Base-by-base conservation (phyloP, 2,888 invertebrate genomes). In the Stramonita haemastoma region DNA sequence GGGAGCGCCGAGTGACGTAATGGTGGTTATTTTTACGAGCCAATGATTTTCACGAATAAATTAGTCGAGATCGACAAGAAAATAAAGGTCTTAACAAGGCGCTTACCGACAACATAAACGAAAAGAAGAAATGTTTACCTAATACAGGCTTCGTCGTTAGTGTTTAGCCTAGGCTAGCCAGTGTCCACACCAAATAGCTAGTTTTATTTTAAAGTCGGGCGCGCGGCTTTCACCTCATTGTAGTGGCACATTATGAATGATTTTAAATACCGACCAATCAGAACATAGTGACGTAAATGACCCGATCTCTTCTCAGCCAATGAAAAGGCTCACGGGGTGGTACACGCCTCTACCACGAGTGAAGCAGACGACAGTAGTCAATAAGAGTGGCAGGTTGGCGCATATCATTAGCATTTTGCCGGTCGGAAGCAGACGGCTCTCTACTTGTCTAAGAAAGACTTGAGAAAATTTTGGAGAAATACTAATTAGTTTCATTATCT, bases 371-470 rank as follows among this genome's bases (percentile, higher is more conserved):
- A 34, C 8, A 15, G 66, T 6, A 86, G 34, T 86, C 60, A 66
- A 86, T 60, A 86, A 66, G 17, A 29, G 29, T 57, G 57, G 86
- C 57, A 29, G 57, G n/a, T 19, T 5, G 57, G 57, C 57, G 56
- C 60, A 57, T 32, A 66, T 66, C 87, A 87, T 87, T 87, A 70
- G 87, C 87, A 87, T 87, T 87, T 87, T 46, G 87, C 87, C 87
- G 87, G 87, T 66, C 32, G 32, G 11, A 66, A 86, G 86, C 32
- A 66, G 86, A 86, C 60, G 60, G 22, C 29, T 29, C n/a, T 29
- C 57, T 83, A 46, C 26, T 13, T 46, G 81, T 46, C 22, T 29
- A 11, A 34, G 22, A 79, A 79, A 22, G 81, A 83, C 46, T 83
- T 66, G 19, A 66, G 19, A 22, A 66, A 66, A 22, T 66, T 66